Conservation (phyloP, 2,113 vertebrate species). For the Uria aalge region DNA sequence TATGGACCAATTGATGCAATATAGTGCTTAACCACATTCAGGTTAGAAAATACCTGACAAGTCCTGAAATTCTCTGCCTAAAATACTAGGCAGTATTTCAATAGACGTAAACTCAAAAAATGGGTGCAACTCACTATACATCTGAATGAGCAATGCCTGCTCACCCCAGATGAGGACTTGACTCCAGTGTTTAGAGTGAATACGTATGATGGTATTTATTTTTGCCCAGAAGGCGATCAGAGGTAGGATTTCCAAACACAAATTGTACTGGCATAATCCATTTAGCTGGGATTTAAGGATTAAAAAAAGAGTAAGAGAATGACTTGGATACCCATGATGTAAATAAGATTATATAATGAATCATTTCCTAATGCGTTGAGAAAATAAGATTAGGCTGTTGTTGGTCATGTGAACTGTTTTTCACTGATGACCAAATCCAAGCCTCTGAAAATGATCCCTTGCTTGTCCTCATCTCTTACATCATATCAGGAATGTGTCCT, state of each 20-base stretch:
- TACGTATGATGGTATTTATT: not conserved
- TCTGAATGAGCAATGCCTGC: not conserved
- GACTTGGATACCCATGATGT: conserved; percentile 41
- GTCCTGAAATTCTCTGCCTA: not conserved
- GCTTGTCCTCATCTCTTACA: not conserved
- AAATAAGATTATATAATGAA: conserved; percentile 71
- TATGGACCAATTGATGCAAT: not conserved
- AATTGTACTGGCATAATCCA: conserved; percentile 51
- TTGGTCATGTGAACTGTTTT: conserved; percentile 44
- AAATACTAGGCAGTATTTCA: not conserved
- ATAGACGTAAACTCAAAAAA: not conserved
- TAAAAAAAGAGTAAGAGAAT: conserved; percentile 50
- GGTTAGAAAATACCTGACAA: not conserved
- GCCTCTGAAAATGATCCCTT: conserved; percentile 21
- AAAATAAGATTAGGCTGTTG: conserved; percentile 61
- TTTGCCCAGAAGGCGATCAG: conserved; percentile 15
- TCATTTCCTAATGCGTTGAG: conserved; percentile 49
- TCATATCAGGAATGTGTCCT: not conserved
- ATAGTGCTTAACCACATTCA: not conserved
- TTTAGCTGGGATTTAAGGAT: conserved; percentile 65
- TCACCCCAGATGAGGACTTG: not conserved
- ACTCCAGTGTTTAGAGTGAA: not conserved
- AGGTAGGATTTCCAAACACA: conserved; percentile 42
- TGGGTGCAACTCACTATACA: not conserved
- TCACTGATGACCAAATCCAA: conserved; percentile 15